phyloP scores from a whole-genome alignment of 1,140 invertebrate species.

The Platyscapa corneri region DNA sequence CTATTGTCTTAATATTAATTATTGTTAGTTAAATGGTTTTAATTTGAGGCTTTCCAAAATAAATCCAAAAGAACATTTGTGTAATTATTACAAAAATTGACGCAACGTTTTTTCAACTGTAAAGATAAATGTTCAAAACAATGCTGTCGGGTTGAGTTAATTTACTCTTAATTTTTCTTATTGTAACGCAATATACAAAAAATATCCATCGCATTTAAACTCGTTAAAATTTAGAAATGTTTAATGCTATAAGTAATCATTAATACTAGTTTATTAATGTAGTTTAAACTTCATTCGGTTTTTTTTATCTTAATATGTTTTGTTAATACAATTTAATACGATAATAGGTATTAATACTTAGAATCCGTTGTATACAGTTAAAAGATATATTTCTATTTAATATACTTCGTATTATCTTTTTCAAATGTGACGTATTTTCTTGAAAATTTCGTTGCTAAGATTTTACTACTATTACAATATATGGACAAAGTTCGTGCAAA shows the following conservation, averaged over 20 bases:
- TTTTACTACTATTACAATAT: neutral
- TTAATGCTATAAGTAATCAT: neutral
- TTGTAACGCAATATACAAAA: no score
- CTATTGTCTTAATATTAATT: neutral
- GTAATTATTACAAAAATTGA: neutral
- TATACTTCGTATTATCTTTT: no score
- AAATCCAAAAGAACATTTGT: neutral
- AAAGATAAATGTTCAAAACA: neutral
- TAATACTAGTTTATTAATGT: neutral
- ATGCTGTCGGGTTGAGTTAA: neutral
- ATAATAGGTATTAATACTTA: no score
- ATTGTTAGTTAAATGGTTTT: neutral
- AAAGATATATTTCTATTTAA: no score
- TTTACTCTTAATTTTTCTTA: no score
- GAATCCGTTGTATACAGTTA: no score
- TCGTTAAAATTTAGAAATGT: neutral
- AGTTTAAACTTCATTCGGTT: neutral
- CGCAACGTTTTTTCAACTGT: neutral
- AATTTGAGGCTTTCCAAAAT: neutral
- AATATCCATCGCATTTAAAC: no score
- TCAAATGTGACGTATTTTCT: neutral
- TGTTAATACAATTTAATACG: neutral
- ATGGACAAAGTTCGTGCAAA: constrained; percentile 8
- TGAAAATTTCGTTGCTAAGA: neutral
- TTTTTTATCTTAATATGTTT: neutral